phyloP scores from a whole-genome alignment of 2,113 vertebrate species.

The Poecile atricapillus region DNA sequence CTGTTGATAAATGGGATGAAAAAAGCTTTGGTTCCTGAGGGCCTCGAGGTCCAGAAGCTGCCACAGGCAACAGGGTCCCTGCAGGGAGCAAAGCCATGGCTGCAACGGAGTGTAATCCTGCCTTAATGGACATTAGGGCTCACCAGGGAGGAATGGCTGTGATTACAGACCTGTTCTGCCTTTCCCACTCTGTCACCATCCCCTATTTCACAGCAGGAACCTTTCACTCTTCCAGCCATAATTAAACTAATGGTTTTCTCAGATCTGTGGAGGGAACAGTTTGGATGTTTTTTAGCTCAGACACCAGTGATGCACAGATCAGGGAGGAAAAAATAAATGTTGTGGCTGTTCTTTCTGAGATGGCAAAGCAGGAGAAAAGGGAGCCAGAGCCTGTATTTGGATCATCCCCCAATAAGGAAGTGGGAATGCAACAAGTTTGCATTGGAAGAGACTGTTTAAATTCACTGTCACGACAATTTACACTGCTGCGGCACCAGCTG shows the following conservation, averaged over 20 bases:
- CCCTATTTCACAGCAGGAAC: not conserved
- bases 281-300: not conserved
- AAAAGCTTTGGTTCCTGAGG: not conserved
- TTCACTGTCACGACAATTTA: not conserved
- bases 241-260: slow-evolving; percentile 29
- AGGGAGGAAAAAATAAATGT: not conserved
- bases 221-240: not conserved
- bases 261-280: not conserved
- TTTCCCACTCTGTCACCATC: not conserved
- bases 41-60: not conserved
- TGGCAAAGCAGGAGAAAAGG: not conserved
- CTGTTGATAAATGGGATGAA: not conserved
- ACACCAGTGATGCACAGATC: not conserved
- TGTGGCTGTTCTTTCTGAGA: not conserved
- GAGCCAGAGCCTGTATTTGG: not conserved
- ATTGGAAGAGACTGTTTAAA: not conserved
- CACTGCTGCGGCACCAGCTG: not conserved
- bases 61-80: not conserved
- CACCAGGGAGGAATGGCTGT: not conserved
- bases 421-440: not conserved
- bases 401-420: not conserved
- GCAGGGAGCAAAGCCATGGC: not conserved
- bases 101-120: not conserved
- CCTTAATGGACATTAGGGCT: not conserved
- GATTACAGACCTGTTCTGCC: not conserved